Conservation (phyloP, 2,888 invertebrate genomes). For the Halictus ligatus region DNA sequence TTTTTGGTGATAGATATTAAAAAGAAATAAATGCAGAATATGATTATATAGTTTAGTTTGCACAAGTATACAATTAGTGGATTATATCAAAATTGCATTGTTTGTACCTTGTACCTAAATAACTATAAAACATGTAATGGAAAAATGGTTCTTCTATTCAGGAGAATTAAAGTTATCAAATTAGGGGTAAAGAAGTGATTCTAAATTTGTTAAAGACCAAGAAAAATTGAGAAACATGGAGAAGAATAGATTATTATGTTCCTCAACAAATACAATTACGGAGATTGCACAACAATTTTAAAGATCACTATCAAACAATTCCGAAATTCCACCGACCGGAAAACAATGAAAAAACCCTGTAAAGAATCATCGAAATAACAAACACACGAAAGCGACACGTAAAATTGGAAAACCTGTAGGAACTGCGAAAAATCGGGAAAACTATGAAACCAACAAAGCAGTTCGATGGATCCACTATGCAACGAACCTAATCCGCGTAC, state of each 20-base stretch:
- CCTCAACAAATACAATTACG: not conserved
- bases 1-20: no score
- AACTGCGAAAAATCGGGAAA: not conserved
- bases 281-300: not conserved
- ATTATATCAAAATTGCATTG: no score
- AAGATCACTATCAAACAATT: not conserved
- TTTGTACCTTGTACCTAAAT: no score
- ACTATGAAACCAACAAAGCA: not conserved
- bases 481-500: not conserved
- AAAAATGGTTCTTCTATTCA: no score
- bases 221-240: not conserved
- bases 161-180: no score
- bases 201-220: no score
- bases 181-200: no score
- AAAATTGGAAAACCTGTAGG: not conserved
- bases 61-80: no score
- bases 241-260: not conserved
- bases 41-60: no score
- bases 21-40: no score
- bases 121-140: no score
- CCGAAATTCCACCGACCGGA: not conserved
- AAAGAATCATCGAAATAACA: not conserved
- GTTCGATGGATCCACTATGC: not conserved
- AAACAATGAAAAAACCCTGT: not conserved
- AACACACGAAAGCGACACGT: not conserved